These are phyloP conservation scores for Callionymus lyra DNA, from an alignment of 2,113 vertebrate genomes.

Conservation along the genomic window DNA sequence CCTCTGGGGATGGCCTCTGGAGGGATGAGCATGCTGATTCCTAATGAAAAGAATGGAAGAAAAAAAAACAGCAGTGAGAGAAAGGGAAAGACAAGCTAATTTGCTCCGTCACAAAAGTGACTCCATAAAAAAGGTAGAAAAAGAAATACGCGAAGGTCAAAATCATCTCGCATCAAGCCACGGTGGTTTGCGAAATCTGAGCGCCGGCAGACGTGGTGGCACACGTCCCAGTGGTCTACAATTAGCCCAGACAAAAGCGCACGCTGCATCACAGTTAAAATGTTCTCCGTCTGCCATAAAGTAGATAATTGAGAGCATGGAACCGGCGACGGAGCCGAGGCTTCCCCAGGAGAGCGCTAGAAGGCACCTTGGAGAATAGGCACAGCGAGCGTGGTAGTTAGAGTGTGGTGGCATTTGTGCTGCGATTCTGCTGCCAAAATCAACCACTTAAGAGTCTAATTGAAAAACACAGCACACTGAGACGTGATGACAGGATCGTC, in stretches of 20 bases:
- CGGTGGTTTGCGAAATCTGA: constrained; percentile 46
- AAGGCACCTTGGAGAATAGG: constrained; percentile 39
- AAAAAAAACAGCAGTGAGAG: constrained; percentile 19
- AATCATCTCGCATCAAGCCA: constrained; percentile 44
- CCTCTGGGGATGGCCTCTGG: constrained; percentile 96
- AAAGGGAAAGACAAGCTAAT: constrained; percentile 37
- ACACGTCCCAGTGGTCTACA: constrained; percentile 41
- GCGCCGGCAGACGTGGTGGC: constrained; percentile 24
- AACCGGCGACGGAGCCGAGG: constrained; percentile 43
- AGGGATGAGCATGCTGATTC: constrained; percentile 95
- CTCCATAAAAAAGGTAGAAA: constrained; percentile 41
- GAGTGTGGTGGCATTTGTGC: constrained; percentile 37
- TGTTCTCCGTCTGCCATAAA: constrained; percentile 50
- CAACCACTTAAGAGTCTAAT: constrained; percentile 39
- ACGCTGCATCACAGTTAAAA: constrained; percentile 42
- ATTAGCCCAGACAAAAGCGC: constrained; percentile 60
- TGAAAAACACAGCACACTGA: constrained; percentile 20
- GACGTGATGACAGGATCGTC: constrained; percentile 23
- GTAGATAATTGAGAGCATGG: constrained; percentile 57
- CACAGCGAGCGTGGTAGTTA: constrained; percentile 23
- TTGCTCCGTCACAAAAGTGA: constrained; percentile 49
- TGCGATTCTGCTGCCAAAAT: constrained; percentile 37
- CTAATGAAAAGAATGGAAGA: constrained; percentile 70
- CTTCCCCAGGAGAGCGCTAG: constrained; percentile 36
- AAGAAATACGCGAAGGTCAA: constrained; percentile 58